phyloP scores from a whole-genome alignment of 1,140 invertebrate genomes.

The Danaus melanippus region DNA sequence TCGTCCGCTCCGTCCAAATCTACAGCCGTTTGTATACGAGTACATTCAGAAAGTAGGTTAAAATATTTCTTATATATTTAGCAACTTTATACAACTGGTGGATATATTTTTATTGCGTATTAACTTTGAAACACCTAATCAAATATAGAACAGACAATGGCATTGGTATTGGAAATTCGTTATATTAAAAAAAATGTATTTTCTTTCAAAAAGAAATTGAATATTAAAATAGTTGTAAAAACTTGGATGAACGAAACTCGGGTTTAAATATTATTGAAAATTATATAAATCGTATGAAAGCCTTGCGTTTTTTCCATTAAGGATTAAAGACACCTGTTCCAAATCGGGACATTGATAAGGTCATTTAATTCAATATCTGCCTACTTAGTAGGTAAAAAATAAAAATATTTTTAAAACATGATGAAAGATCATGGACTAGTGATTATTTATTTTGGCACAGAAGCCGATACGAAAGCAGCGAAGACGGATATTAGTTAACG shows the following conservation, averaged over 20 bases:
- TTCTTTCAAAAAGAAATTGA: no score
- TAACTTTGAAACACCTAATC: slow-evolving; percentile 22
- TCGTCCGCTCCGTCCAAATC: slow-evolving; percentile 41
- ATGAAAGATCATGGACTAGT: slow-evolving; percentile 24
- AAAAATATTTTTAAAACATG: slow-evolving; percentile 6
- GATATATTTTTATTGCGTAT: not conserved
- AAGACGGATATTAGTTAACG: slow-evolving; percentile 52
- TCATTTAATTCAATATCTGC: not conserved
- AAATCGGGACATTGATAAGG: no score
- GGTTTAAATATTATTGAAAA: no score
- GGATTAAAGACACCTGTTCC: no score
- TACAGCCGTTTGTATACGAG: slow-evolving; percentile 26
- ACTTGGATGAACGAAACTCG: no score
- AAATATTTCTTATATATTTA: slow-evolving; percentile 12
- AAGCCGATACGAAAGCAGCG: slow-evolving; percentile 46
- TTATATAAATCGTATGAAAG: no score
- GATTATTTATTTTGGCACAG: slow-evolving; percentile 62
- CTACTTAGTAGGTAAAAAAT: slow-evolving; percentile 1
- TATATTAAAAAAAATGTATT: no score
- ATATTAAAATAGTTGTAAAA: no score
- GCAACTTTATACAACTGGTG: no score
- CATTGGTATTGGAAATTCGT: no score
- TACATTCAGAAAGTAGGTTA: slow-evolving; percentile 57
- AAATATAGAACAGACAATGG: slow-evolving; percentile 17
- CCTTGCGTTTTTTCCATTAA: no score